phyloP scores from a whole-genome alignment of 2,797 vertebrate species.

The Tamandua tetradactyla region DNA sequence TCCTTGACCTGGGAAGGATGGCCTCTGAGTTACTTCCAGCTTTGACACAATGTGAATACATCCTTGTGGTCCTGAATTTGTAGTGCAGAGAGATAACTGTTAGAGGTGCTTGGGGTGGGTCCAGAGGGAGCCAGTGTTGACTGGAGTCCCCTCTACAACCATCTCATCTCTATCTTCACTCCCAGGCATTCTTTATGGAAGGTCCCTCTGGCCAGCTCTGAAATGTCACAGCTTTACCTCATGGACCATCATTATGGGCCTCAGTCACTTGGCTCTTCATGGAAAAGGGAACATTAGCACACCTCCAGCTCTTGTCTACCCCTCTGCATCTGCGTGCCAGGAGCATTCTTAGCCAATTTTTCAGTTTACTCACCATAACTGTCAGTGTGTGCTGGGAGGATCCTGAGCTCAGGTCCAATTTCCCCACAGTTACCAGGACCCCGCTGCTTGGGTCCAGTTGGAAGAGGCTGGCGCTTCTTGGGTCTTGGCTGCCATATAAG shows the following conservation, averaged over 20 bases:
- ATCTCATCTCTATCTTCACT: background rate
- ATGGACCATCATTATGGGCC: background rate
- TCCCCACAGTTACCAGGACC: slow-evolving; percentile 89
- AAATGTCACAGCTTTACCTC: background rate
- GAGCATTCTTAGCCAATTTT: background rate
- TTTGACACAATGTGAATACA: background rate
- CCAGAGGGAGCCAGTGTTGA: background rate
- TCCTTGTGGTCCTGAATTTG: background rate
- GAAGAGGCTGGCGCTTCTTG: slow-evolving; percentile 90
- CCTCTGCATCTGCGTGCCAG: background rate
- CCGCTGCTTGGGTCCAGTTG: slow-evolving; percentile 95
- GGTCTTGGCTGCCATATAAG: slow-evolving; percentile 92
- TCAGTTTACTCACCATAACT: slow-evolving; percentile 90
- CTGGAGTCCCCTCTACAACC: background rate
- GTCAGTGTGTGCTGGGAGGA: slow-evolving; percentile 89
- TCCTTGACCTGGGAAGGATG: background rate
- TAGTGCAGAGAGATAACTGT: background rate
- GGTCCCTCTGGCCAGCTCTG: background rate
- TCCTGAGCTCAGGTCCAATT: slow-evolving; percentile 90
- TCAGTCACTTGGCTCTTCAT: background rate
- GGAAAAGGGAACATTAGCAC: background rate
- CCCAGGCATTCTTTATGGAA: background rate
- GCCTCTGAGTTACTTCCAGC: background rate
- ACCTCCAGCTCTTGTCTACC: background rate
- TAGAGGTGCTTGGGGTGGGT: background rate